Base-by-base conservation (phyloP, 2,113 vertebrate genomes). In the Actenoides hombroni region DNA sequence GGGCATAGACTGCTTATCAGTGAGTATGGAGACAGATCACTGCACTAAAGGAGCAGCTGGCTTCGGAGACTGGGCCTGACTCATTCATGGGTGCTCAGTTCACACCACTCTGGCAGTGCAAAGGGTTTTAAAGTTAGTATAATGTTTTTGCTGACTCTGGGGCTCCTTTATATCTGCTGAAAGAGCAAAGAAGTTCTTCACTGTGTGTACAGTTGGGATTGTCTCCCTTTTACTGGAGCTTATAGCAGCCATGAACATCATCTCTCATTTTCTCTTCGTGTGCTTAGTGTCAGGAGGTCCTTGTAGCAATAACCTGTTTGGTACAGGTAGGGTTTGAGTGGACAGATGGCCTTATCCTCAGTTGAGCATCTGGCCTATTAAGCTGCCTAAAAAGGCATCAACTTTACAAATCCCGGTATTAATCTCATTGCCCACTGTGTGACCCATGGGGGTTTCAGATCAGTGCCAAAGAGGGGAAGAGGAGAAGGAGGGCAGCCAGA, bases 351-450 rank as follows among this genome's bases (percentile, higher is more conserved):
- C 83, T 86, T 86, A 94, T 88, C 68, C 92, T 92, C 90, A 82
- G 83, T 51, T 86, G 88, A 96, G 94, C 90, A 93, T 97, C 95
- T 96, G 94, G 88, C 65, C 88, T 90, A 59, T 93, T 96, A 96
- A 95, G 86, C 90, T 86, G 79, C 68, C 64, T 94, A 86, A 86
- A 96, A 96, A 94, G 35, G 48, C 92, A 94, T 90, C 80, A 82
- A 94, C 95, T 96, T 95, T 86, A 78, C 88, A 97, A 94, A 97
- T 90, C 95, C 80, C 3, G 3, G 37, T 65, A 49, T 68, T 96
- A 96, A 94, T 94, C 96, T 95, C 60, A 53, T 91, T 96, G 95
- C 83, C 90, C 86, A 96, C 80, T 82, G 83, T 71, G 86, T 95
- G 90, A 96, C 95, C 90, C 5, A 0, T 48, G 61, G 88, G 90